phyloP scores from a whole-genome alignment of 2,113 vertebrate species.

The Picathartes gymnocephalus region DNA sequence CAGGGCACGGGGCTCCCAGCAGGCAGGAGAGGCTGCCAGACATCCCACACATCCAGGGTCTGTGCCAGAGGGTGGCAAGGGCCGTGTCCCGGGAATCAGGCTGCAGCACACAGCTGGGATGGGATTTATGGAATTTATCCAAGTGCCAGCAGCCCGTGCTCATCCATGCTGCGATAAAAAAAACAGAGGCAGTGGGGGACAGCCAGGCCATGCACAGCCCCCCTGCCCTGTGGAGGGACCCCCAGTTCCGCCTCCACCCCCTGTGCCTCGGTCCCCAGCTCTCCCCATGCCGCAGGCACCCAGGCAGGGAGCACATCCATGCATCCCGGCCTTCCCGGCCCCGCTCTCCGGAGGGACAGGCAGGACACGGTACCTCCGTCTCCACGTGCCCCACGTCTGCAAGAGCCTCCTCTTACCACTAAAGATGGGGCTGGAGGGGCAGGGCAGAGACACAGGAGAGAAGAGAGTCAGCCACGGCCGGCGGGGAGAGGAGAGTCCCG shows the following conservation, averaged over 20 bases:
- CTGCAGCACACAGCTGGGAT: fast-evolving
- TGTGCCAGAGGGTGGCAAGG: background rate
- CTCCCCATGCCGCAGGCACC: background rate
- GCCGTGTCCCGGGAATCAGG: background rate
- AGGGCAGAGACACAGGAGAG: conserved; percentile 76
- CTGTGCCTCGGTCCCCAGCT: fast-evolving
- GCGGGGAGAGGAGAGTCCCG: background rate
- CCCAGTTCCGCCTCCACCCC: fast-evolving
- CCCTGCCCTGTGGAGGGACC: background rate
- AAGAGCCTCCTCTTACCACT: conserved; percentile 98
- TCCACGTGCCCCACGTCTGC: conserved; percentile 93
- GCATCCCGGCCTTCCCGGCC: background rate
- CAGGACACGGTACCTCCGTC: conserved; percentile 90
- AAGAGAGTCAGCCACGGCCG: conserved; percentile 59
- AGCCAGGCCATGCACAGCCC: background rate
- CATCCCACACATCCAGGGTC: background rate
- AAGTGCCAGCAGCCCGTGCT: fast-evolving
- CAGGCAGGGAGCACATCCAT: background rate
- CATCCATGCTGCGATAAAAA: fast-evolving
- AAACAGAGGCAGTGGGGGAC: background rate
- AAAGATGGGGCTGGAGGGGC: conserved; percentile 90
- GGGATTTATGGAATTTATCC: background rate
- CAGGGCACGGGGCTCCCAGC: background rate
- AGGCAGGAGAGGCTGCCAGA: background rate
- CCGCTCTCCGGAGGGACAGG: background rate